A percentile compares a stretch with the other conserved stretches of the same genome.
Evolutionary conservation across 2,888 invertebrate genomes (phyloP).

Genomic region (Mesorhabditis belari): DNA sequence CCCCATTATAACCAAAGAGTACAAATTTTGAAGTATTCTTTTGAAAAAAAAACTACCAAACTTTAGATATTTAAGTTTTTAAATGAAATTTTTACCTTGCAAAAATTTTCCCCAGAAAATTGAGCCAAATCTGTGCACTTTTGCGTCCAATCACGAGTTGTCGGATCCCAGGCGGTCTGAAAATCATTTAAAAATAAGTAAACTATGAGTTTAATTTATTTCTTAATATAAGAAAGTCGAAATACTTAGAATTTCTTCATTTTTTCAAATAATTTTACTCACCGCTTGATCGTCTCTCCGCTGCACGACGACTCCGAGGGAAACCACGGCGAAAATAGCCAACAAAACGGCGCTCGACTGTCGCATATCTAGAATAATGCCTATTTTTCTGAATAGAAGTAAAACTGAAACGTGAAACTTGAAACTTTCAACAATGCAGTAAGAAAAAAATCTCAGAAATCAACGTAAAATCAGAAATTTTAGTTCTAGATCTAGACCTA

Average conservation of each 20-base stretch:
- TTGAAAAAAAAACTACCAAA: no score
- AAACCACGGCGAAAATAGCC: background rate
- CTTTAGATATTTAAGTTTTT: no score
- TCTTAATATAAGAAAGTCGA: background rate
- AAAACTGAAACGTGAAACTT: no score
- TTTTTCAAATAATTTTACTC: no score
- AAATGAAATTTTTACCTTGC: background rate
- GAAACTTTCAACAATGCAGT: background rate
- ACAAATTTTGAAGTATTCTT: no score
- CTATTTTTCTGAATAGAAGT: no score
- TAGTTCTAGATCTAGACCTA: background rate
- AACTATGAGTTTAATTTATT: background rate
- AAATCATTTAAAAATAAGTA: background rate
- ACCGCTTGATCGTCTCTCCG: no score
- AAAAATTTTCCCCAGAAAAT: background rate
- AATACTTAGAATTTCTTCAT: background rate
- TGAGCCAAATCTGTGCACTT: background rate
- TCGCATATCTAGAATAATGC: background rate
- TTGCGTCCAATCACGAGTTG: background rate
- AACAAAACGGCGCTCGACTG: background rate
- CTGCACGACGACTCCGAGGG: background rate
- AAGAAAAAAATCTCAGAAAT: background rate
- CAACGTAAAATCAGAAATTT: background rate
- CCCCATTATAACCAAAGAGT: background rate
- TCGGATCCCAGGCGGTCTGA: background rate